phyloP scores from a whole-genome alignment of 2,888 invertebrate genomes.

The Hipparchia sbordonii region DNA sequence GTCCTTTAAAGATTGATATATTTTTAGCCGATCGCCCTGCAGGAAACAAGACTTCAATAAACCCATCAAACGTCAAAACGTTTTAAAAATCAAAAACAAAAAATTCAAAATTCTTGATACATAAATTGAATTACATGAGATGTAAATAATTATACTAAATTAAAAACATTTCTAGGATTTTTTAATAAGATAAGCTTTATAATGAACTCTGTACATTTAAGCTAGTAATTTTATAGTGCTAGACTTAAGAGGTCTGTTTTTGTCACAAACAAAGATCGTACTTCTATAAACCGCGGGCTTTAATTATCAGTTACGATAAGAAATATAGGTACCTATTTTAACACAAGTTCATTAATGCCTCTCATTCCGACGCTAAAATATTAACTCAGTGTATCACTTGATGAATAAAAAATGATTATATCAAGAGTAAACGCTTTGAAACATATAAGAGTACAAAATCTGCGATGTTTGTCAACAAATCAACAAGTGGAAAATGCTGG shows the following conservation, averaged over 20 bases:
- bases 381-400: background rate
- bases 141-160: background rate
- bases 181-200: background rate
- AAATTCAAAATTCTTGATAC: background rate
- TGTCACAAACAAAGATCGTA: background rate
- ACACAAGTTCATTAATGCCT: constrained; percentile 4
- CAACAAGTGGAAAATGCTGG: constrained; percentile 54
- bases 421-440: constrained; percentile 43
- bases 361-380: background rate
- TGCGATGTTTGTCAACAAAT: constrained; percentile 56
- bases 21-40: too few relatives aligned
- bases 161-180: background rate
- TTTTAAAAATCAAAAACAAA: too few relatives aligned
- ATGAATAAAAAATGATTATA: constrained; percentile 25
- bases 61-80: too few relatives aligned
- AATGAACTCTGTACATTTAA: background rate
- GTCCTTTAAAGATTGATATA: too few relatives aligned
- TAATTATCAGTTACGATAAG: constrained; percentile 39
- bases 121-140: background rate
- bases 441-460: constrained; percentile 38
- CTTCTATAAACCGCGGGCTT: background rate
- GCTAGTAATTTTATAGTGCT: background rate
- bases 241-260: background rate
- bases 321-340: constrained; percentile 18
- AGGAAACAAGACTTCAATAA: too few relatives aligned